Percentiles rank a stretch among this genome's conserved stretches.
These are phyloP conservation scores for Entelurus aequoreus DNA, from an alignment of 2,113 vertebrate species.

Conservation along the genomic window DNA sequence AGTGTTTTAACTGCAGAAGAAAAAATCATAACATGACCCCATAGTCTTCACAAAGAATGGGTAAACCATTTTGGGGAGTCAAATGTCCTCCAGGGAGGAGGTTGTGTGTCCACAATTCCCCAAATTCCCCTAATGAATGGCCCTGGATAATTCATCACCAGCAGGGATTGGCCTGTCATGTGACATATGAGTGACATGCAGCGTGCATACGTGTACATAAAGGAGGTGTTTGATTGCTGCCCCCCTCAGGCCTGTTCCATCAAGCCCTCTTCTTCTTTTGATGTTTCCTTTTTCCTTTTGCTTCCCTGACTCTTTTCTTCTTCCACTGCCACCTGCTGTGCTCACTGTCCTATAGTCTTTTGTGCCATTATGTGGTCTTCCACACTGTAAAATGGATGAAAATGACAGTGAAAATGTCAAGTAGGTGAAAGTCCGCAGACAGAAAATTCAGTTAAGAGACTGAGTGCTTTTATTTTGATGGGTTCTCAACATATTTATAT, in stretches of 20 bases:
- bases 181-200: constrained; percentile 56
- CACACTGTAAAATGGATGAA: constrained; percentile 16
- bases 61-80: constrained; percentile 3
- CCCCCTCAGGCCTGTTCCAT: constrained; percentile 51
- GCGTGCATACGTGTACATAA: constrained; percentile 9
- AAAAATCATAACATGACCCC: too few species aligned
- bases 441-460: too few species aligned
- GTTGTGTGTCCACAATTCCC: constrained; percentile 50
- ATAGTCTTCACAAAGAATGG: not conserved
- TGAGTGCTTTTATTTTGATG: too few species aligned
- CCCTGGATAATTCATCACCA: constrained; percentile 52
- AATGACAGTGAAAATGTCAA: not conserved
- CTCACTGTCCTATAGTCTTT: constrained; percentile 9
- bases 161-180: constrained; percentile 40
- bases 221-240: constrained; percentile 45
- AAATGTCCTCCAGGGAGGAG: constrained; percentile 32
- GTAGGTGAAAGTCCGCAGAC: not conserved
- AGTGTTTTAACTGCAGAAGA: too few species aligned
- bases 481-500: too few species aligned
- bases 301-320: constrained; percentile 1
- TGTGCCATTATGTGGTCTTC: constrained; percentile 9
- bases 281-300: constrained; percentile 27
- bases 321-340: constrained; percentile 17
- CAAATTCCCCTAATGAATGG: constrained; percentile 49
- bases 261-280: constrained; percentile 48